Base-by-base conservation (phyloP, 2,888 invertebrate genomes). In the Macrophya annulata region DNA sequence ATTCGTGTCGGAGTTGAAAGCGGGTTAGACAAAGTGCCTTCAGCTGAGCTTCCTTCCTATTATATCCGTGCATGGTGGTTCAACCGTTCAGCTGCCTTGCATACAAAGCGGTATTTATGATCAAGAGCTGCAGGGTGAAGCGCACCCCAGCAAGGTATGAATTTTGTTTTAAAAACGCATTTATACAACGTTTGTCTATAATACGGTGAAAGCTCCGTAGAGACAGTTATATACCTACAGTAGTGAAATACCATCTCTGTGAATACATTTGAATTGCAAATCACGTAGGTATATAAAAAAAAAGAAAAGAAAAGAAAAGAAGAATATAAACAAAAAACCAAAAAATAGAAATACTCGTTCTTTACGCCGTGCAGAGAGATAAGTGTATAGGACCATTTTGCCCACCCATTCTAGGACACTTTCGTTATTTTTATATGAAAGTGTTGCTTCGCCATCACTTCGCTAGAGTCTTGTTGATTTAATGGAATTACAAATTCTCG, bases 101-200 rank as follows among this genome's bases (percentile, higher is more conserved):
- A 90, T 91, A 91, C 90, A 90, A 91, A 91, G 88, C 89, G 89
- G 89, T 91, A 91, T 91, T 91, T 91, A 91, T 91, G 88, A 87
- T 88, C 84, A 81, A 37, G 62, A 21, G n/a, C 40, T 43, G 31
- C 81, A 43, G n/a, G 31, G 81, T 81, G 62, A 40, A 59, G 81
- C 81, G 10, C 40, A 25, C n/a, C 12, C 62, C 59, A 9, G 25
- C 31, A 15, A 21, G 40, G 21, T 81, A 59, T 37, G 59, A 21
- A 62, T 37, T 81, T 81, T 62, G 43, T 81, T 31, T 40, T 81
- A 62, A 81, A 43, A 81, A 59, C 62, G 40, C 31, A 55, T 31
- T 79, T 31, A 37, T 48, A 76, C 37, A 51, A 25, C 55, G 62
- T 62, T 62, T 77, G 51, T 55, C 51, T 77, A 48, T 55, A 31